phyloP scores from a whole-genome alignment of 2,888 invertebrate genomes.

The Netelia inedita region DNA sequence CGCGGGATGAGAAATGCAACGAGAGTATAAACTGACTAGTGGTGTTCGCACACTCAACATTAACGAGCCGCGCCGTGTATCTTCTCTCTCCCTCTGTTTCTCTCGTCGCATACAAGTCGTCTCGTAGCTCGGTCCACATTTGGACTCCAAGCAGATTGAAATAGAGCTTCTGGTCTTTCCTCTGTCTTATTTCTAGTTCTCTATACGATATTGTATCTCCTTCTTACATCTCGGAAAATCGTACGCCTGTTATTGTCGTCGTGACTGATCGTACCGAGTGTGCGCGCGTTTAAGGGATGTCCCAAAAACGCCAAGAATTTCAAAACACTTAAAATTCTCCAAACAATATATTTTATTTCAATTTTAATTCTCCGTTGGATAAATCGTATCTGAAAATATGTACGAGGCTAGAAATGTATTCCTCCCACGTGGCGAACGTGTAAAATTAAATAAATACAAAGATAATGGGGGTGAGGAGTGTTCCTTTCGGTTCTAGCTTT shows the following conservation, averaged over 20 bases:
- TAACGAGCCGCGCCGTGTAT: background rate
- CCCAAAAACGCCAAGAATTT: background rate
- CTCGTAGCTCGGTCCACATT: conserved; percentile 62
- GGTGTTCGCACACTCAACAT: background rate
- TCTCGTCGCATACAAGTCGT: conserved; percentile 43
- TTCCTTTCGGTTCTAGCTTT: too few relatives aligned
- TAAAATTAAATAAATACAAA: too few relatives aligned
- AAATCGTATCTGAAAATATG: too few relatives aligned
- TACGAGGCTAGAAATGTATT: too few relatives aligned
- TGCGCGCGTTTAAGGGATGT: background rate
- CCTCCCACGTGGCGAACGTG: too few relatives aligned
- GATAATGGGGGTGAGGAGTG: too few relatives aligned
- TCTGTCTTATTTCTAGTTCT: conserved; percentile 52
- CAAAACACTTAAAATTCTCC: background rate
- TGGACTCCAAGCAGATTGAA: conserved; percentile 66
- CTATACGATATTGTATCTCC: conserved; percentile 33
- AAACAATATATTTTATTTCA: background rate
- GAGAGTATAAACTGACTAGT: conserved; percentile 38
- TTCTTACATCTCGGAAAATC: conserved; percentile 3
- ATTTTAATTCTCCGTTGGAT: too few relatives aligned
- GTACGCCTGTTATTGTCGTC: conserved; percentile 21
- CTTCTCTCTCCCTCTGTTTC: background rate
- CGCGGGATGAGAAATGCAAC: conserved; percentile 56
- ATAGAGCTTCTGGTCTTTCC: conserved; percentile 60
- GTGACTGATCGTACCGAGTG: conserved; percentile 30